Evolutionary conservation across 2,797 vertebrate genomes (phyloP).

Genomic region (Adelosebastes latens): DNA sequence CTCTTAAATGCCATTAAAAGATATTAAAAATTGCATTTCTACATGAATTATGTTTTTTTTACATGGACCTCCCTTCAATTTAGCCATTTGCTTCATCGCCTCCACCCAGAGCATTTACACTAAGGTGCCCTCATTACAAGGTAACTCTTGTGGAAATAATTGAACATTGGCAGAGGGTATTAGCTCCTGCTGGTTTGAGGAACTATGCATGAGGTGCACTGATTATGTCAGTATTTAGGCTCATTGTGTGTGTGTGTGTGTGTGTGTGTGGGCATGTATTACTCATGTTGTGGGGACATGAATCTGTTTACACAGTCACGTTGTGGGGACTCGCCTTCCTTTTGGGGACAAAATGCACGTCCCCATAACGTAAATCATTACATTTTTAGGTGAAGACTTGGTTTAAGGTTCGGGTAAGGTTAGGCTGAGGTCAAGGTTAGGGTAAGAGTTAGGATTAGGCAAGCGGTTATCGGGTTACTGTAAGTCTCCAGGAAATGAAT

Average conservation of each 20-base stretch:
- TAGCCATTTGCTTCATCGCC: constrained; percentile 11
- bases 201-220: constrained; percentile 53
- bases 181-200: constrained; percentile 49
- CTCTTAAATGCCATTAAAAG: neutral
- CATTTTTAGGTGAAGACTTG: too few species aligned
- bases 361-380: too few species aligned
- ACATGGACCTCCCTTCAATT: neutral
- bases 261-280: neutral
- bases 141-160: constrained; percentile 39
- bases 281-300: neutral
- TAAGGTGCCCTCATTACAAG: constrained; percentile 18
- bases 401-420: too few species aligned
- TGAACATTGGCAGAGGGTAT: constrained; percentile 13
- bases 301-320: neutral
- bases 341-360: neutral
- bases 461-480: neutral
- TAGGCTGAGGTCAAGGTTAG: neutral
- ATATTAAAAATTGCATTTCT: neutral
- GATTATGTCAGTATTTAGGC: neutral
- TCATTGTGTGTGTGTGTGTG: neutral
- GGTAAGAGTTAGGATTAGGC: neutral
- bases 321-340: neutral
- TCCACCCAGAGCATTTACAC: constrained; percentile 19
- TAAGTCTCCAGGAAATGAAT: neutral
- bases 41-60: neutral